Evolutionary conservation across 2,888 invertebrate genomes (phyloP).

Genomic region (Nymphalis polychloros): DNA sequence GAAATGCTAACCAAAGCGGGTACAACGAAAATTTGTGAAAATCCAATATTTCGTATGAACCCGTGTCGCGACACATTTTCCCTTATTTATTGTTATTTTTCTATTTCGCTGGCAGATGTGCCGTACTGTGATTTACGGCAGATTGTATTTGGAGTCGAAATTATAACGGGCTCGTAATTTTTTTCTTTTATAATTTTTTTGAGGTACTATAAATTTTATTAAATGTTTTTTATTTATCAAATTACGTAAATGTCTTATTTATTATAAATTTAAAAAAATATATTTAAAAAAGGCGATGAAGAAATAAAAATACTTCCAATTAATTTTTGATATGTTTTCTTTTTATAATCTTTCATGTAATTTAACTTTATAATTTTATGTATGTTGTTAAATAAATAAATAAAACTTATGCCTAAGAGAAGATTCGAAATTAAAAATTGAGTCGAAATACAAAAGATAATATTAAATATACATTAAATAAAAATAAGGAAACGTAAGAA

Average conservation of each 20-base stretch:
- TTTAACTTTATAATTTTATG: too few species aligned
- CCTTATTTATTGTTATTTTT: constrained; percentile 82
- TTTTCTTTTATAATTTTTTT: constrained; percentile 29
- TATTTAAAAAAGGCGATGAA: background rate
- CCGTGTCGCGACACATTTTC: constrained; percentile 49
- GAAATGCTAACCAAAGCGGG: constrained; percentile 11
- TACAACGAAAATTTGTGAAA: constrained; percentile 31
- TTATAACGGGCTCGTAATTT: constrained; percentile 63
- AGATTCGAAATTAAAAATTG: too few species aligned
- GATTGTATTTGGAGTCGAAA: constrained; percentile 74
- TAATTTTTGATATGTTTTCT: too few species aligned
- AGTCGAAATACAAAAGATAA: too few species aligned
- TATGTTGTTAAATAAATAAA: too few species aligned
- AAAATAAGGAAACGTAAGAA: constrained; percentile 38
- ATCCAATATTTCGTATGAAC: constrained; percentile 55
- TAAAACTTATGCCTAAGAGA: too few species aligned
- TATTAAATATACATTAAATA: background rate
- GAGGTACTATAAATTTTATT: background rate
- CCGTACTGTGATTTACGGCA: constrained; percentile 73
- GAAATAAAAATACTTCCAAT: background rate
- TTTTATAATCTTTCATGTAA: too few species aligned
- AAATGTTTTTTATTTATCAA: constrained; percentile 2
- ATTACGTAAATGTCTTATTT: too few species aligned
- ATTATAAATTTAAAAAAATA: too few species aligned
- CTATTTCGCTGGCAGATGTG: constrained; percentile 81